Evolutionary conservation across 2,888 invertebrate genomes (phyloP).

Genomic region (Gymnoscelis rufifasciata): DNA sequence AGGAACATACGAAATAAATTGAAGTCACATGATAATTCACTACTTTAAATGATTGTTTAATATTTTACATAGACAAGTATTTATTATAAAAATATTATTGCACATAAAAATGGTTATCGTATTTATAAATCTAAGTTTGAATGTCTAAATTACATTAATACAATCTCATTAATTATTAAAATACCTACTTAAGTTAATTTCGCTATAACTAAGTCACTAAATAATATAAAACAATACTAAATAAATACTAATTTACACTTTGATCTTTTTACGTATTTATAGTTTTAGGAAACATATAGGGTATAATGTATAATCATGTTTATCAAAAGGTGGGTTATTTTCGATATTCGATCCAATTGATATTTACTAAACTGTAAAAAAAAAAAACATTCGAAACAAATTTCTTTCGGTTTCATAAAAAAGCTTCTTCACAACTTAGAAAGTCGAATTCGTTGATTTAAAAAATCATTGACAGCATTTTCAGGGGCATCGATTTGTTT

Average conservation of each 20-base stretch:
- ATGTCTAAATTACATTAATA: constrained; percentile 4
- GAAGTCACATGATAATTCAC: constrained; percentile 11
- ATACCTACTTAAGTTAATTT: not conserved
- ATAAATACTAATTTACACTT: not conserved
- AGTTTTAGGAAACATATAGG: constrained; percentile 24
- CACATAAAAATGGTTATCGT: not conserved
- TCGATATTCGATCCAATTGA: no score
- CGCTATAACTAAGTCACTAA: constrained; percentile 1
- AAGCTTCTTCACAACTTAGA: no score
- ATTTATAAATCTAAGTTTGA: not conserved
- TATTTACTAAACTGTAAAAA: no score
- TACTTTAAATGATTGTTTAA: not conserved
- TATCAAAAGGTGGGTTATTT: no score
- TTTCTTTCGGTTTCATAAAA: no score
- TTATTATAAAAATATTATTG: constrained; percentile 4
- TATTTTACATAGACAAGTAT: constrained; percentile 2
- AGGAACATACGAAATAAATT: constrained; percentile 28
- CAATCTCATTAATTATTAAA: constrained; percentile 14
- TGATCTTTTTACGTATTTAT: constrained; percentile 22
- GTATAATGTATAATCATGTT: no score
- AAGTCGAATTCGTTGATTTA: no score
- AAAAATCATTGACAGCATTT: no score
- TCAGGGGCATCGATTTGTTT: no score
- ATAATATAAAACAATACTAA: not conserved
- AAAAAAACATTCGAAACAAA: no score